Percentiles rank a stretch among this genome's conserved stretches.
These are phyloP conservation scores for Aphis craccivora DNA, from an alignment of 1,140 invertebrate genomes.

Conservation along the genomic window DNA sequence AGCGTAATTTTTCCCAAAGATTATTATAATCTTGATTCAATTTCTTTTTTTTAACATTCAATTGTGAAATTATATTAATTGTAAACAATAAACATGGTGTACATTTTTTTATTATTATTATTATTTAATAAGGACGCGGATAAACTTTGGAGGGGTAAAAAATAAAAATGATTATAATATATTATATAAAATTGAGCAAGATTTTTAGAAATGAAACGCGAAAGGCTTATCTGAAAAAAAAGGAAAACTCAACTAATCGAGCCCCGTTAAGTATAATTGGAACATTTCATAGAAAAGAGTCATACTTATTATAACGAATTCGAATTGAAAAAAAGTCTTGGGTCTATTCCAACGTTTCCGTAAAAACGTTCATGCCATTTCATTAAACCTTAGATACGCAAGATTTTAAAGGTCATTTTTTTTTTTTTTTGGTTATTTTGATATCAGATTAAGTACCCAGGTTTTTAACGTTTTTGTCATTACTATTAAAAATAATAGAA, in stretches of 20 bases:
- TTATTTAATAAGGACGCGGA: not conserved
- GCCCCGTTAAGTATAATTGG: not conserved
- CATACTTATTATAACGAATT: not conserved
- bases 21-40: not conserved
- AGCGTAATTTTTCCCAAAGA: not conserved
- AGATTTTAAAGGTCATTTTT: conserved; percentile 11
- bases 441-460: not conserved
- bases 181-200: not conserved
- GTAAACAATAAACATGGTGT: not conserved
- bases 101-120: not conserved
- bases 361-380: not conserved
- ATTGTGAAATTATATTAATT: not conserved
- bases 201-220: not conserved
- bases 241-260: not conserved
- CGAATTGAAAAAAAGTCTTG: not conserved
- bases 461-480: not conserved
- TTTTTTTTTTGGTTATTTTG: not conserved
- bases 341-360: not conserved
- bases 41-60: not conserved
- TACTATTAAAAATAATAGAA: conserved; percentile 21
- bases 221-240: not conserved
- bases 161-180: not conserved
- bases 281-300: not conserved
- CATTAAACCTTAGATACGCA: not conserved
- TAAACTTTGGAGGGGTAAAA: not conserved